Percentiles rank a stretch among this genome's conserved stretches.
Conservation (phyloP, 1,140 invertebrate genomes). For the Harpegnathos saltator region DNA sequence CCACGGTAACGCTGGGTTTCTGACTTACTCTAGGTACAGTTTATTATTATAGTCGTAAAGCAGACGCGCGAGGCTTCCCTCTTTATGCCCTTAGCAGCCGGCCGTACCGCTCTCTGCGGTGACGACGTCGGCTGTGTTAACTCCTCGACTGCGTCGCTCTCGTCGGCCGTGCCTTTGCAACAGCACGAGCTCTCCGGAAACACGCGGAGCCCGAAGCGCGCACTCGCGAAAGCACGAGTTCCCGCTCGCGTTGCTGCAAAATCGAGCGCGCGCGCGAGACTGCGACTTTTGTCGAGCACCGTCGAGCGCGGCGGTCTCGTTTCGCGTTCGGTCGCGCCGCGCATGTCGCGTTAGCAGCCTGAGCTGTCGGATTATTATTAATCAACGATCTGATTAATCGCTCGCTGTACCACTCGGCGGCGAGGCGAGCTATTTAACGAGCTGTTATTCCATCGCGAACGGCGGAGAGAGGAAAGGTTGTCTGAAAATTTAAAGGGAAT, state of each 20-base stretch:
- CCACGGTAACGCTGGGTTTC: conserved; percentile 35
- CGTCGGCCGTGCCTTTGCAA: conserved; percentile 50
- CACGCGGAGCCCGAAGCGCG: conserved; percentile 20
- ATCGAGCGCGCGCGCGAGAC: conserved; percentile 25
- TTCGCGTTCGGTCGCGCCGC: no score
- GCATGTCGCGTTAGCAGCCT: neutral
- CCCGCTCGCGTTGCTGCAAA: conserved; percentile 23
- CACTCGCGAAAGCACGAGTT: conserved; percentile 38
- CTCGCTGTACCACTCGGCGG: neutral
- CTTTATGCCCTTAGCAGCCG: conserved; percentile 14
- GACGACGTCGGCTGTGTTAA: conserved; percentile 36
- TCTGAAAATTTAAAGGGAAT: neutral
- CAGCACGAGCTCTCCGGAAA: conserved; percentile 46
- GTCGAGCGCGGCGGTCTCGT: no score
- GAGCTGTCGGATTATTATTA: neutral
- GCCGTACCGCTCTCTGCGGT: conserved; percentile 11
- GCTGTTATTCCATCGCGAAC: neutral
- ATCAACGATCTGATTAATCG: neutral
- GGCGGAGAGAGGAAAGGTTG: no score
- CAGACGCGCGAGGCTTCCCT: conserved; percentile 43
- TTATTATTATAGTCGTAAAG: conserved; percentile 56
- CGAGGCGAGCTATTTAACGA: conserved; percentile 1
- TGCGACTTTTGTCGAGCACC: no score
- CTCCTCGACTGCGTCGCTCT: conserved; percentile 28
- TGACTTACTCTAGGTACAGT: conserved; percentile 43